phyloP scores from a whole-genome alignment of 2,888 invertebrate genomes.

The Prosapia bicincta region DNA sequence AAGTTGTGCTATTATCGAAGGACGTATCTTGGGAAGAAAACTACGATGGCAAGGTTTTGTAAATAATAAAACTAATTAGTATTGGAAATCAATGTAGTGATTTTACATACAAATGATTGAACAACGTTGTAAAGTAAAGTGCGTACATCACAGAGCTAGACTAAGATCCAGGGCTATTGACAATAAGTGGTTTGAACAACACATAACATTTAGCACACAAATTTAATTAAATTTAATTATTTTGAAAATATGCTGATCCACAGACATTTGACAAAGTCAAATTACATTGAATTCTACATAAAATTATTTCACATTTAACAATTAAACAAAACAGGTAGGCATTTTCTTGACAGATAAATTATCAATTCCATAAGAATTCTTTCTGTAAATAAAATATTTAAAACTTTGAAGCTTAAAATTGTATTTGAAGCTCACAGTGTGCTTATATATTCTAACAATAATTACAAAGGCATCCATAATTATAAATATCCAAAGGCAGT shows the following conservation, averaged over 20 bases:
- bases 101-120: conserved; percentile 25
- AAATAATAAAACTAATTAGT: neutral
- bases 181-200: neutral
- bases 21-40: no score
- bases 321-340: neutral
- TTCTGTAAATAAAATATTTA: neutral
- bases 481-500: conserved; percentile 26
- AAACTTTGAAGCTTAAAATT: neutral
- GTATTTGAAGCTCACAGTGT: neutral
- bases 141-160: conserved; percentile 8
- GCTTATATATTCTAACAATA: neutral
- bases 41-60: no score
- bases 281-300: neutral
- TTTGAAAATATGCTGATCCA: neutral
- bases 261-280: neutral
- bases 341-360: neutral
- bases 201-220: neutral
- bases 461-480: conserved; percentile 23
- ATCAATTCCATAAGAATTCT: neutral
- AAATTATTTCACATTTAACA: neutral
- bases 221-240: neutral
- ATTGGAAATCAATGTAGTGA: conserved; percentile 23
- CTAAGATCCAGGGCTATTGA: neutral
- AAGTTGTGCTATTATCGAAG: no score
- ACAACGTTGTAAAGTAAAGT: conserved; percentile 33